Evolutionary conservation across 1,140 invertebrate genomes (phyloP).

Genomic region (Trichonephila inaurata): DNA sequence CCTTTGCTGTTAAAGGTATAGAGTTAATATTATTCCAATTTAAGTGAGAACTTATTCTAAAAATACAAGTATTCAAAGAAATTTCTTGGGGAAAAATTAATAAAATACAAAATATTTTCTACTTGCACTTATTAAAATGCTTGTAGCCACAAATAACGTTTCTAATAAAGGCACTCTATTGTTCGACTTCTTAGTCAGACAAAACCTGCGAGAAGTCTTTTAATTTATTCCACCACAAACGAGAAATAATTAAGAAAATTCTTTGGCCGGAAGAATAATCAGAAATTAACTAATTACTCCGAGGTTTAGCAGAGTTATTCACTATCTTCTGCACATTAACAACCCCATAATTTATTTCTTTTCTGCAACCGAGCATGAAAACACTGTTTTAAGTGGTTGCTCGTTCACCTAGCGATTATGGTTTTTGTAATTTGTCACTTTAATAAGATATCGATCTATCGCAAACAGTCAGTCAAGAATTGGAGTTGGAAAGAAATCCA

Average conservation of each 20-base stretch:
- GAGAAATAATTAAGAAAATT: constrained; percentile 33
- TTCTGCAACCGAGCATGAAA: neutral
- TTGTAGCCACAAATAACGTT: too few relatives aligned
- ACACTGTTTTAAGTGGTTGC: neutral
- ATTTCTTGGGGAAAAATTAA: too few relatives aligned
- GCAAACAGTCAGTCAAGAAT: constrained; percentile 13
- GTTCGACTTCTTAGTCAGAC: neutral
- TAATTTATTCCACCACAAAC: constrained; percentile 29
- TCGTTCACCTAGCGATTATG: neutral
- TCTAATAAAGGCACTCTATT: neutral
- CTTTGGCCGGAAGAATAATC: neutral
- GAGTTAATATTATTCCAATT: too few relatives aligned
- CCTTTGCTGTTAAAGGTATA: too few relatives aligned
- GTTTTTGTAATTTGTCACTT: constrained; percentile 5
- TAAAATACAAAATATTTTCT: too few relatives aligned
- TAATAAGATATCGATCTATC: neutral
- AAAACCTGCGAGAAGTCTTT: constrained; percentile 1
- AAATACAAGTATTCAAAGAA: too few relatives aligned
- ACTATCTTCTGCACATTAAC: neutral
- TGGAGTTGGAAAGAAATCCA: neutral
- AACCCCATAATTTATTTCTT: neutral
- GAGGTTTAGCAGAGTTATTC: neutral
- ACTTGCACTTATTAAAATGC: too few relatives aligned
- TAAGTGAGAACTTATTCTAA: too few relatives aligned
- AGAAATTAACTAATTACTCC: constrained; percentile 40